Percentiles rank a stretch among this genome's conserved stretches.
Evolutionary conservation across 2,797 vertebrate genomes (phyloP).

Genomic region (Lophotriccus pileatus): DNA sequence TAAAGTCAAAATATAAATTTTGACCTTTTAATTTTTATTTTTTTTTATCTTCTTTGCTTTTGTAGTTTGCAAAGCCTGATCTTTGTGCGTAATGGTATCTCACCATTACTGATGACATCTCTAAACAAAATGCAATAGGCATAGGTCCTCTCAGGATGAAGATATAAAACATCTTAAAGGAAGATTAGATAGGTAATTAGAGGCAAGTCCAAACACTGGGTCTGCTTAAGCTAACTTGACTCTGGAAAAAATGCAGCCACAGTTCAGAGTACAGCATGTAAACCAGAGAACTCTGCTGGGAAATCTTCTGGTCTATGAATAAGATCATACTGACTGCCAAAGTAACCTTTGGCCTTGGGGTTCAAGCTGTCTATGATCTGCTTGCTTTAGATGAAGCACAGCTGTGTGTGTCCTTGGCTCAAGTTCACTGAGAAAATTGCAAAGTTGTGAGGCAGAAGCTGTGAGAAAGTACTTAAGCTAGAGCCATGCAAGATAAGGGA

Average conservation of each 20-base stretch:
- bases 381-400: conserved; percentile 7
- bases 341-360: not conserved
- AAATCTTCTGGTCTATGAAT: not conserved
- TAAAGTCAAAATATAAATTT: not conserved
- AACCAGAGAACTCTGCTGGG: not conserved
- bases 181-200: not conserved
- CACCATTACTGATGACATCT: not conserved
- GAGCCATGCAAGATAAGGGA: not conserved
- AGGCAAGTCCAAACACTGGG: not conserved
- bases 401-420: conserved; percentile 30
- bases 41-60: not conserved
- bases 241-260: not conserved
- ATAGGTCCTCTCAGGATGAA: not conserved
- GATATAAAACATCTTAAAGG: not conserved
- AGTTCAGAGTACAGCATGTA: not conserved
- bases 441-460: conserved; percentile 9
- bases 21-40: not conserved
- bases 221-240: not conserved
- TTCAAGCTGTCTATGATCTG: not conserved
- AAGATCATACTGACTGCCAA: not conserved
- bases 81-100: not conserved
- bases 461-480: conserved; percentile 23
- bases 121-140: not conserved
- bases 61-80: not conserved
- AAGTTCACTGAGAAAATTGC: not conserved